Evolutionary conservation across 2,113 vertebrate genomes (phyloP).

Genomic region (Salvator merianae): DNA sequence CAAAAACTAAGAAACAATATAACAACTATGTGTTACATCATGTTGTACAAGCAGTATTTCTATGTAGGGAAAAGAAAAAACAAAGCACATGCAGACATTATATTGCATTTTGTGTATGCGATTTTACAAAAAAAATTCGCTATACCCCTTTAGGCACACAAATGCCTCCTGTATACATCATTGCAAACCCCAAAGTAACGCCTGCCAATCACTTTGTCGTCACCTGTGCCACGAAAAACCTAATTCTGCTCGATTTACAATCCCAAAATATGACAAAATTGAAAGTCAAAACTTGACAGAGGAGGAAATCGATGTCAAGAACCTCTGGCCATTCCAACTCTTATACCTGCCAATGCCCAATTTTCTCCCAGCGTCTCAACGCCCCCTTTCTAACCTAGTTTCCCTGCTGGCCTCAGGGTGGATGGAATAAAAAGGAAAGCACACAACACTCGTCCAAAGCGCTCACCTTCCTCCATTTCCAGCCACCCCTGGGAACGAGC

Average conservation of each 20-base stretch:
- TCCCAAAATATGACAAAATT: not conserved
- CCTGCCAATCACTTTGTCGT: not conserved
- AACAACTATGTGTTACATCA: not conserved
- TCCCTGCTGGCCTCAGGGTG: not conserved
- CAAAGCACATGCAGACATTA: not conserved
- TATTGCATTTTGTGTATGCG: not conserved
- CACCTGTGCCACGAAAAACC: not conserved
- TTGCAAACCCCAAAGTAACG: not conserved
- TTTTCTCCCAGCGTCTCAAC: not conserved
- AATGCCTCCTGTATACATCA: not conserved
- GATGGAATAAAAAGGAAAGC: not conserved
- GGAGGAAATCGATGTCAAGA: not conserved
- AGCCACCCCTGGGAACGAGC: not conserved
- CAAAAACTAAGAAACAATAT: not conserved
- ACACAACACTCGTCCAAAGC: not conserved
- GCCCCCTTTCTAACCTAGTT: not conserved
- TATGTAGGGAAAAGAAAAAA: not conserved
- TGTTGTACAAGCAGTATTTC: not conserved
- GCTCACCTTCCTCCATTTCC: conserved; percentile 63
- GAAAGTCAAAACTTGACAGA: not conserved
- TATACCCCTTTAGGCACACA: not conserved
- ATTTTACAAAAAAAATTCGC: too few species aligned
- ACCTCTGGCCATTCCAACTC: not conserved
- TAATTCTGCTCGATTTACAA: not conserved
- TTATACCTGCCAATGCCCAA: not conserved